Base-by-base conservation (phyloP, 2,797 vertebrate genomes). In the Pseudomugil gertrudae region DNA sequence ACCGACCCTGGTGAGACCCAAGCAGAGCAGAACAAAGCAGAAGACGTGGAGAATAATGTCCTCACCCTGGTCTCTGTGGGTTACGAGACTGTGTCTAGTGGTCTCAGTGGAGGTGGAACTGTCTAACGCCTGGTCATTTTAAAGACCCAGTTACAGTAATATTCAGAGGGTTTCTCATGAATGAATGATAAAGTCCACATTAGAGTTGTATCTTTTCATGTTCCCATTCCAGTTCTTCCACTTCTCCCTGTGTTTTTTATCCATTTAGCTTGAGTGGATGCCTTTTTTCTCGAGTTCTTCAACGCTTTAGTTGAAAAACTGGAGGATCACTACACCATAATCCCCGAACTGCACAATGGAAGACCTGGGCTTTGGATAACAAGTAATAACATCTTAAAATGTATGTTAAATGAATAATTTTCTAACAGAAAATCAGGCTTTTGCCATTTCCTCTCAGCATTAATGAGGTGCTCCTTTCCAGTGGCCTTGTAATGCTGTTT, bases 1-100 rank as follows among this genome's bases (percentile, higher is more conserved):
- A 61, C 66, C 0, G 78, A 3, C 50, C 45, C 55, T 0, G 32
- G 43, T 38, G 89, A 87, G 27, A 70, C 59, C 1, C 78, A 77
- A 0, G 17, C 55, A 0, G 85, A 86, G 33, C 84, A 45, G 21
- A 67, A 62, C 24, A 86, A 91, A 53, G 53, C 84, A 0, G 88
- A 90, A 0, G 86, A 89, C 1, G 83, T 81, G 53, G 90, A 93
- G 82, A 85, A 62, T 62, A 92, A 92, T 1, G 90, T 94, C 33
- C 89, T 95, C 4, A 95, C 94, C 0, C 84, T 94, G 64, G 93
- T 95, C 7, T 93, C 94, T 33, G 92, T 94, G 3, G 94, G 94
- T 33, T 95, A 94, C 15, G 93, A 94, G 84, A 84, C 93, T 0
- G 92, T 95, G 58, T 92, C 93, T 43, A 90, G 76, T 19, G 93